These are phyloP conservation scores for Lithobates sylvaticus DNA, from an alignment of 2,797 vertebrate species.

Conservation along the genomic window DNA sequence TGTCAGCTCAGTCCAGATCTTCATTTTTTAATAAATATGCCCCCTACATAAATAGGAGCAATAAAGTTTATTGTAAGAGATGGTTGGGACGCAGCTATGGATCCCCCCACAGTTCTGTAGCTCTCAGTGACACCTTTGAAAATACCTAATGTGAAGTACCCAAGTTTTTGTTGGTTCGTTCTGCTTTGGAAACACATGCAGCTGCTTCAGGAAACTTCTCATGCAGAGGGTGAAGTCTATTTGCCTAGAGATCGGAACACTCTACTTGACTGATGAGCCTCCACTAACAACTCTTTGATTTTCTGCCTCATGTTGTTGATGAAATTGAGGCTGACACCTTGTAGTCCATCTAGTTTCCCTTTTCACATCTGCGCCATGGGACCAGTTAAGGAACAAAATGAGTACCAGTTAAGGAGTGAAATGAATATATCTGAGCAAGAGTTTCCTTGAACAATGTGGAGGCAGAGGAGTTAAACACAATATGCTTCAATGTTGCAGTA, in stretches of 20 bases:
- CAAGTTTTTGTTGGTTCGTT: not conserved
- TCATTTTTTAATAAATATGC: too few species aligned
- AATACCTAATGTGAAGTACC: not conserved
- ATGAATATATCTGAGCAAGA: conserved; percentile 1
- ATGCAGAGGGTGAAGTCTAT: conserved; percentile 37
- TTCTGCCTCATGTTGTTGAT: conserved; percentile 49
- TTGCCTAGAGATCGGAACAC: conserved; percentile 31
- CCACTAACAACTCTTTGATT: conserved; percentile 37
- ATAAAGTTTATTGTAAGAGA: too few species aligned
- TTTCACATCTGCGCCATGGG: conserved; percentile 38
- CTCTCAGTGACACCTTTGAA: not conserved
- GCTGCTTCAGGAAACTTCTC: not conserved
- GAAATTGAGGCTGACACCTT: conserved; percentile 48
- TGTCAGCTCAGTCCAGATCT: too few species aligned
- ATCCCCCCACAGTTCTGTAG: not conserved
- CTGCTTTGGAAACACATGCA: not conserved
- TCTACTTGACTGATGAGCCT: conserved; percentile 41
- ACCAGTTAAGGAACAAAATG: conserved; percentile 49
- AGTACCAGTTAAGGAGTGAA: conserved; percentile 36
- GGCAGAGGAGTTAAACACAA: not conserved
- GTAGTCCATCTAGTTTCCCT: conserved; percentile 48
- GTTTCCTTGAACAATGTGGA: not conserved
- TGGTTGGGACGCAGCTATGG: too few species aligned
- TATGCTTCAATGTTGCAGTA: not conserved
- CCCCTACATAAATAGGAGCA: too few species aligned